Percentiles rank a stretch among this genome's conserved stretches.
phyloP scores from a whole-genome alignment of 2,797 vertebrate species.

The Myotis planiceps region DNA sequence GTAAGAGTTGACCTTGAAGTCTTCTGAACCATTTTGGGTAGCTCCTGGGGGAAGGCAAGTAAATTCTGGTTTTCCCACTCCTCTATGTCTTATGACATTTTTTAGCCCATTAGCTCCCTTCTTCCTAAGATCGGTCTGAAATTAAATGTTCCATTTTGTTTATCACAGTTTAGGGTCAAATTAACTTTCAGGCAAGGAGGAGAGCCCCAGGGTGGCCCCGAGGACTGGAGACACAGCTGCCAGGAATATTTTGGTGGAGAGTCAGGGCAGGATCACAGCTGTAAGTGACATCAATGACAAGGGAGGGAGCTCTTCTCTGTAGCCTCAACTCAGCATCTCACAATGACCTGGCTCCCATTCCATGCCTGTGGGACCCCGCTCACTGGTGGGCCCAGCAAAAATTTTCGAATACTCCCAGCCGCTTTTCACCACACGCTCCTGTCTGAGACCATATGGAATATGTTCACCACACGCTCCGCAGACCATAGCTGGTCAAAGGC shows the following conservation, averaged over 20 bases:
- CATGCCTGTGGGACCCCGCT: neutral
- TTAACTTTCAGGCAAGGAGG: neutral
- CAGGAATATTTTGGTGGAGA: neutral
- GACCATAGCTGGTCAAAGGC: neutral
- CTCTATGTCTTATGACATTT: neutral
- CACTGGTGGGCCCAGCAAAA: neutral
- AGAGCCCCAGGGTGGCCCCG: neutral
- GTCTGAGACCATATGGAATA: neutral
- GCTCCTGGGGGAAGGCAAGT: neutral
- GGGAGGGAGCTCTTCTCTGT: neutral
- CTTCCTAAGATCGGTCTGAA: neutral
- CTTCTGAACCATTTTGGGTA: neutral
- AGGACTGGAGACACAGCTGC: neutral
- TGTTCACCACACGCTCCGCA: neutral
- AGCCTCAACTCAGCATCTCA: neutral
- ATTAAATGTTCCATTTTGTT: neutral
- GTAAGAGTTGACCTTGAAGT: neutral
- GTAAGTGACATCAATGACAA: neutral
- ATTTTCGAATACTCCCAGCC: rapidly evolving
- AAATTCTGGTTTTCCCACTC: neutral
- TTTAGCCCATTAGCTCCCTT: neutral
- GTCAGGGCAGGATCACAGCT: neutral
- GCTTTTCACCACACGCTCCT: rapidly evolving
- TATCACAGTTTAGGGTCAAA: neutral
- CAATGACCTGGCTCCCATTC: neutral